Percentiles rank a stretch among this genome's conserved stretches.
These are phyloP conservation scores for Octonoba sinensis DNA, from an alignment of 2,888 invertebrate genomes.

Conservation along the genomic window DNA sequence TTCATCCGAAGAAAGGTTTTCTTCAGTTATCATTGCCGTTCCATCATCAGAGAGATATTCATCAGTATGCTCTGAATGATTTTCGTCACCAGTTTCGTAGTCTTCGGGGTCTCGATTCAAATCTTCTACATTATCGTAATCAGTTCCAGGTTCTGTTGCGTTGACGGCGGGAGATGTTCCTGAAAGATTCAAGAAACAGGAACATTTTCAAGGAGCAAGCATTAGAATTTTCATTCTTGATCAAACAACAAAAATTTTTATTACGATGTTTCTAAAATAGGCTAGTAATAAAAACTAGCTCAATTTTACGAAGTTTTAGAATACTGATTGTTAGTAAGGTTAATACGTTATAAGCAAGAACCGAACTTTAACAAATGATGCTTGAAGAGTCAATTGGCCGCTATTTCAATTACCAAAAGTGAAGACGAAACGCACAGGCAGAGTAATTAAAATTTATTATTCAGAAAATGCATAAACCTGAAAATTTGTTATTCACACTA, in stretches of 20 bases:
- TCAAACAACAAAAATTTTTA: conserved; percentile 26
- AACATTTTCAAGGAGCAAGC: conserved; percentile 65
- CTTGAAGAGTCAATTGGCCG: too few relatives aligned
- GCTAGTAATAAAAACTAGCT: neutral
- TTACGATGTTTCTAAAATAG: conserved; percentile 6
- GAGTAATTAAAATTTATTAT: too few relatives aligned
- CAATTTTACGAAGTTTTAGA: neutral
- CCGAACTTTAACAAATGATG: too few relatives aligned
- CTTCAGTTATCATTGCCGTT: neutral
- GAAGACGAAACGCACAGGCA: too few relatives aligned
- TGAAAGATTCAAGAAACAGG: conserved; percentile 65
- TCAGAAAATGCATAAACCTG: too few relatives aligned
- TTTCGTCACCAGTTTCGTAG: conserved; percentile 14
- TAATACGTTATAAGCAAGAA: neutral
- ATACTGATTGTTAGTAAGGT: conserved; percentile 40
- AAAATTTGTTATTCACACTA: too few relatives aligned
- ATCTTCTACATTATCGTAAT: conserved; percentile 27
- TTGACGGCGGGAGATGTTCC: conserved; percentile 48
- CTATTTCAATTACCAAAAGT: too few relatives aligned
- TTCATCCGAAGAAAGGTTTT: neutral
- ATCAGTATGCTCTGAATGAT: neutral
- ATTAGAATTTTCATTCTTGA: conserved; percentile 35
- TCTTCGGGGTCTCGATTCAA: conserved; percentile 11
- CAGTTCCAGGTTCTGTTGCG: conserved; percentile 28
- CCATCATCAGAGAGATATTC: conserved; percentile 5